Conservation (phyloP, 2,113 vertebrate genomes). For the Australoheros scitulus region DNA sequence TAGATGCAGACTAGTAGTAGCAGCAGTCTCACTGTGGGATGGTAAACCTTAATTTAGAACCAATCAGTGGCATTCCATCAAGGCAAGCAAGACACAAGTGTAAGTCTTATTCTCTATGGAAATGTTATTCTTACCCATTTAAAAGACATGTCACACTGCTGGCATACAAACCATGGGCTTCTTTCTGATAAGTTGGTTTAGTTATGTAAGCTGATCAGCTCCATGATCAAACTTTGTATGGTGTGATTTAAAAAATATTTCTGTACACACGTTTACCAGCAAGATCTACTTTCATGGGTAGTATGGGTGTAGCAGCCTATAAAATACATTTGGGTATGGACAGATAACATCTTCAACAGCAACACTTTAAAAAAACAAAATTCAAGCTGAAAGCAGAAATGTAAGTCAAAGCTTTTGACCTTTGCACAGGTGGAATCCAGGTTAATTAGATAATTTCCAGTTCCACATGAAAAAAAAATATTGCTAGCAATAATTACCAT, state of each 20-base stretch:
- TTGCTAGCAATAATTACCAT: neutral
- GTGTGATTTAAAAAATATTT: too few relatives aligned
- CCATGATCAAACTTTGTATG: neutral
- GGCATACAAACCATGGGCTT: neutral
- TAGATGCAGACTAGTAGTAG: too few relatives aligned
- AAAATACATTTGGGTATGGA: neutral
- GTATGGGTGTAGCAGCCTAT: too few relatives aligned
- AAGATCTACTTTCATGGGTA: too few relatives aligned
- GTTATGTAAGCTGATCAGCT: neutral
- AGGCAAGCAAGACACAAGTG: too few relatives aligned
- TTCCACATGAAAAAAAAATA: neutral
- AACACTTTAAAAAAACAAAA: neutral
- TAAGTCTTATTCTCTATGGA: neutral
- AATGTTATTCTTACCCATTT: fast-evolving
- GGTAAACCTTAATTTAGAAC: too few relatives aligned
- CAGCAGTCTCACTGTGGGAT: too few relatives aligned
- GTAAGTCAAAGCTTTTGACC: neutral
- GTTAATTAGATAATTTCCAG: neutral
- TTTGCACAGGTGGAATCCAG: neutral
- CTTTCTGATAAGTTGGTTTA: neutral
- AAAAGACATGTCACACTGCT: neutral
- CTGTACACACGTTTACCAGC: too few relatives aligned
- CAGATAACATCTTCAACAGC: fast-evolving
- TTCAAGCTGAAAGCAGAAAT: neutral
- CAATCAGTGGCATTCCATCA: too few relatives aligned